Evolutionary conservation across 1,140 invertebrate genomes (phyloP), one percentile per base, ranked within the genome.

Genomic region (Mya arenaria): DNA sequence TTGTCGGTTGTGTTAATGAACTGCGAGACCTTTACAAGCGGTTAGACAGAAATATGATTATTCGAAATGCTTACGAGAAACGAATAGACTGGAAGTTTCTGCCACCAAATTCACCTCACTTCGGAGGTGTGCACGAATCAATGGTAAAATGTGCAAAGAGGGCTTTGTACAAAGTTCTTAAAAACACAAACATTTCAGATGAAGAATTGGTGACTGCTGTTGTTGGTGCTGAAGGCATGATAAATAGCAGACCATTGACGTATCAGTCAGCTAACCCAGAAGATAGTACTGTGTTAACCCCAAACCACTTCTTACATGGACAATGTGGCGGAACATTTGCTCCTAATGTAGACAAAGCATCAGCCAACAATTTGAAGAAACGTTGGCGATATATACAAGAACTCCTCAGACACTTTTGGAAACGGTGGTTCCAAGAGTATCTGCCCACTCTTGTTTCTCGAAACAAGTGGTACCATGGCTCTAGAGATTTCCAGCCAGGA

Each of bases 71-170:
- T 34, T 23, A 28, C 4, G 58, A 39, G 44, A 4, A 62, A 37
- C 17, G 37, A n/a, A 44, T 80, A 19, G 32, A 69, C 13, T 71
- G 65, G 77, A 44, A 80, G 19, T 80, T 80, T 36, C 69, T 58
- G 58, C 65, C 65, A 41, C 77, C 74, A 17, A 15, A 10, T 44
- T 23, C 37, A n/a, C 37, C n/a, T n/a, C 68, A 55, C 19, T 32
- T 30, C 56, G 68, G 68, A 4, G 68, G 68, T 28, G 17, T 44
- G 28, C 93, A 92, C 88, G 93, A 94, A 84, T 84, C 88, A 1
- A 90, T 83, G 0, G 89, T 94, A 0, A 88, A 92, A 85, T 84
- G 84, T 19, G 86, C 89, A 19, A 93, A 93, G 82, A 58, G 84
- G 44, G 82, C 82, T 17, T 52, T 80, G 13, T 72, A 79, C 65